Evolutionary conservation across 2,113 vertebrate species (phyloP).

Genomic region (Elaphurus davidianus): DNA sequence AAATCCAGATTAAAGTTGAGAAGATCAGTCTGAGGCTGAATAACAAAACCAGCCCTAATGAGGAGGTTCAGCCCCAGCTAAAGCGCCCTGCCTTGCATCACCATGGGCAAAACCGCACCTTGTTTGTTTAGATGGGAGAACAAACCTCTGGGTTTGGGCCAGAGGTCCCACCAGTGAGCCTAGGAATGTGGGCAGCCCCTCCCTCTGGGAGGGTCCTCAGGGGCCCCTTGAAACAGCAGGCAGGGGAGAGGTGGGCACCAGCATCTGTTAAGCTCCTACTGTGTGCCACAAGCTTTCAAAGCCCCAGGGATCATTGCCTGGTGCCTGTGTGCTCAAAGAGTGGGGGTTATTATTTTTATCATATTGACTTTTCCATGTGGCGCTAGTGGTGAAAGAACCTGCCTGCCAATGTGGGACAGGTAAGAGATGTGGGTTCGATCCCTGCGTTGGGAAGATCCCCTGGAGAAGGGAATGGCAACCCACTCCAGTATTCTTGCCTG

Average conservation of each 20-base stretch:
- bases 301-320: neutral
- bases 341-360: neutral
- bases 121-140: conserved; percentile 55
- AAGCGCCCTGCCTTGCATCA: conserved; percentile 40
- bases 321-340: neutral
- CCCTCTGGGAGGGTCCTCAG: neutral
- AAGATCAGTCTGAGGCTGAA: conserved; percentile 44
- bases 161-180: neutral
- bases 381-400: neutral
- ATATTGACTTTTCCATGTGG: neutral
- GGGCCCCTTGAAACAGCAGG: neutral
- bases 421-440: neutral
- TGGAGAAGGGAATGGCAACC: neutral
- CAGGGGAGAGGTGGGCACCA: neutral
- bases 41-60: conserved; percentile 67
- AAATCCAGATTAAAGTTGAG: conserved; percentile 65
- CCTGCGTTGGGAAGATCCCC: neutral
- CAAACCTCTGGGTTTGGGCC: conserved; percentile 45
- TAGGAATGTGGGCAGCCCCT: neutral
- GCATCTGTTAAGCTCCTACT: neutral
- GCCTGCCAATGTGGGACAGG: neutral
- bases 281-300: neutral
- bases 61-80: conserved; percentile 27
- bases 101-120: neutral
- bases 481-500: neutral